Evolutionary conservation across 2,797 vertebrate species (phyloP).

Genomic region (Apodemus agrarius): DNA sequence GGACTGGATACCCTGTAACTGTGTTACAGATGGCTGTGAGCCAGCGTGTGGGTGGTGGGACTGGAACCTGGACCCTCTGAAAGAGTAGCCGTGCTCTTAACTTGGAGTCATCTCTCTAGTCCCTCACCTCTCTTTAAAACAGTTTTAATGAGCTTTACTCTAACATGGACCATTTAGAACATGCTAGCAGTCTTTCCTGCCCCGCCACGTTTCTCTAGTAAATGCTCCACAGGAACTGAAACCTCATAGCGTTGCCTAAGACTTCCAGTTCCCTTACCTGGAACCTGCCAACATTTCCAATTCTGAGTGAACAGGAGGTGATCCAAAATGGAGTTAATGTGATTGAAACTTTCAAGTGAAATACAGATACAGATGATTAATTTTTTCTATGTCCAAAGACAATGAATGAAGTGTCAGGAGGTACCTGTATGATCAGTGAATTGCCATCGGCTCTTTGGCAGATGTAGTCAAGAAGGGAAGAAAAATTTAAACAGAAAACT

Average conservation of each 20-base stretch:
- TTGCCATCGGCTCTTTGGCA: not conserved
- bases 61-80: not conserved
- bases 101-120: not conserved
- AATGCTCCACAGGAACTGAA: not conserved
- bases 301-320: constrained; percentile 45
- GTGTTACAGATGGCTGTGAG: not conserved
- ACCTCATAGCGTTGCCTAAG: not conserved
- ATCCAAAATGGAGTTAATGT: constrained; percentile 37
- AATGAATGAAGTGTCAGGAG: not conserved
- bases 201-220: constrained; percentile 24
- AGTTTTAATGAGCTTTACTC: not conserved
- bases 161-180: not conserved
- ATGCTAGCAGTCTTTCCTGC: not conserved
- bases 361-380: not conserved
- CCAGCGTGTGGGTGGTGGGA: not conserved
- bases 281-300: not conserved
- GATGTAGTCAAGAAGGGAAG: not conserved
- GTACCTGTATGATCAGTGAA: not conserved
- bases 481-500: not conserved
- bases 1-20: not conserved
- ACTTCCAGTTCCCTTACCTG: not conserved
- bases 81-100: not conserved
- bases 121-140: not conserved
- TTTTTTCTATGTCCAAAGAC: not conserved
- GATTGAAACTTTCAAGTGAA: constrained; percentile 56